Evolutionary conservation across 2,113 vertebrate genomes (phyloP).

Genomic region (Dromas ardeola): DNA sequence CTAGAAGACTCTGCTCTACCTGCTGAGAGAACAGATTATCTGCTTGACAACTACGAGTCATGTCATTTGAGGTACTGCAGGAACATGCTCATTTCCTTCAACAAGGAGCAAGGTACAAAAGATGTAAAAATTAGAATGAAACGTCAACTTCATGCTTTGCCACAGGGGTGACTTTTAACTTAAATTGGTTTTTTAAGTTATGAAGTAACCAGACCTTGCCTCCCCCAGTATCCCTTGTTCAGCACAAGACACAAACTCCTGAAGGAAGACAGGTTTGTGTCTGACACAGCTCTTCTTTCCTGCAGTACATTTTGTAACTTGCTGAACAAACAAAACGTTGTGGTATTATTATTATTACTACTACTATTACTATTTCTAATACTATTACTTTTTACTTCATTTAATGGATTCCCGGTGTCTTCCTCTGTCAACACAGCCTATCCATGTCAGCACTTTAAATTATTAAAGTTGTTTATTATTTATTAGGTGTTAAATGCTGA

Average conservation of each 20-base stretch:
- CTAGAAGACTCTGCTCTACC: not conserved
- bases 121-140: not conserved
- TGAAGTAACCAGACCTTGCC: not conserved
- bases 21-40: not conserved
- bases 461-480: slow-evolving; percentile 27
- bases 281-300: not conserved
- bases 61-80: not conserved
- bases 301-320: not conserved
- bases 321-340: not conserved
- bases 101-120: not conserved
- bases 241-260: not conserved
- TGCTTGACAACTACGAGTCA: not conserved
- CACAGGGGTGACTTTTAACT: not conserved
- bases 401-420: not conserved
- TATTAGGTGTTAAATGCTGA: slow-evolving; percentile 31
- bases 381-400: not conserved
- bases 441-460: slow-evolving; percentile 10
- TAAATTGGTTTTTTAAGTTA: not conserved
- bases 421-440: not conserved
- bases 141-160: not conserved
- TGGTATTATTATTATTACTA: not conserved
- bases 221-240: not conserved
- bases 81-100: not conserved
- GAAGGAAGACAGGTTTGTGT: not conserved
- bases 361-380: not conserved